These are phyloP conservation scores for Helleia helle DNA, from an alignment of 2,888 invertebrate species.

Conservation along the genomic window DNA sequence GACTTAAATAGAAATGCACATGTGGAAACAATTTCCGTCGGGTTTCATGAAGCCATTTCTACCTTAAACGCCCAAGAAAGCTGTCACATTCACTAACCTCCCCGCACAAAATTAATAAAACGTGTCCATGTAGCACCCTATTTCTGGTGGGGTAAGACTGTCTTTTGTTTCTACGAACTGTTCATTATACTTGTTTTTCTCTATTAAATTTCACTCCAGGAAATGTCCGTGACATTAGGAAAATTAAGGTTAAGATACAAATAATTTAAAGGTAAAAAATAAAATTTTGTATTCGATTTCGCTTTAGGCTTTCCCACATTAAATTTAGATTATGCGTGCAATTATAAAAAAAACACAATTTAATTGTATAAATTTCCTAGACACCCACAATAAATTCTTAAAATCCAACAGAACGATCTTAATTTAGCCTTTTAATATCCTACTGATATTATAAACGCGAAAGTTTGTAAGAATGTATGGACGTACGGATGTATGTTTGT, in stretches of 20 bases:
- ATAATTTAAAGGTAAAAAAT: too few relatives aligned
- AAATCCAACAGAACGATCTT: too few relatives aligned
- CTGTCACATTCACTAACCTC: conserved; percentile 32
- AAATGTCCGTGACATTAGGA: conserved; percentile 34
- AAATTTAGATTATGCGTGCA: too few relatives aligned
- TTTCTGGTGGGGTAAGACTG: conserved; percentile 9
- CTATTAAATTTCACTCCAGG: conserved; percentile 33
- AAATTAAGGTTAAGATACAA: conserved; percentile 32
- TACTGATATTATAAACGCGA: too few relatives aligned
- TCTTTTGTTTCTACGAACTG: conserved; percentile 7
- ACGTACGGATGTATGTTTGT: too few relatives aligned
- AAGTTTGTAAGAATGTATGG: too few relatives aligned
- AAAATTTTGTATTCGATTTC: too few relatives aligned
- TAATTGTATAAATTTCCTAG: too few relatives aligned
- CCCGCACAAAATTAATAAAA: conserved; percentile 13
- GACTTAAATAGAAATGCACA: conserved; percentile 8
- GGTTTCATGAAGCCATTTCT: conserved; percentile 31
- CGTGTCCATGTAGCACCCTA: conserved; percentile 13
- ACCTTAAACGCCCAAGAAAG: conserved; percentile 27
- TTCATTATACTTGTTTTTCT: conserved; percentile 21
- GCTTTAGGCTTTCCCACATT: too few relatives aligned
- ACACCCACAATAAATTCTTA: too few relatives aligned
- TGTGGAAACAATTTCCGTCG: conserved; percentile 24
- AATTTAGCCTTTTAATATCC: too few relatives aligned
- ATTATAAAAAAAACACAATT: too few relatives aligned